These are phyloP conservation scores for Crax fasciolata DNA, from an alignment of 2,797 vertebrate genomes.

Conservation along the genomic window DNA sequence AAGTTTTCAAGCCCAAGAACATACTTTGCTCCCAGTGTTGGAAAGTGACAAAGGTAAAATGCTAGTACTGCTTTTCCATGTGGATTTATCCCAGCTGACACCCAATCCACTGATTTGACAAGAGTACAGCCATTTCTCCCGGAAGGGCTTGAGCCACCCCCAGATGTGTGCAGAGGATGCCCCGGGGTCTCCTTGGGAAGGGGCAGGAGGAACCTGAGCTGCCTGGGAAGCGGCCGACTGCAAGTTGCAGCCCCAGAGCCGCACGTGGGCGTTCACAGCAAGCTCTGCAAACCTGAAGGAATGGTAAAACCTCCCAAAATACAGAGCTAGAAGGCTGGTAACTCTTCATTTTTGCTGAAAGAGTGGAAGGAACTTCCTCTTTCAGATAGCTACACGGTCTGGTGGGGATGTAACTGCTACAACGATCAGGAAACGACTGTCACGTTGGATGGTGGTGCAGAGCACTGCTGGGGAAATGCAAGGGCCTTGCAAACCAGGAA, in stretches of 20 bases:
- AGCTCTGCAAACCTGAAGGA: not conserved
- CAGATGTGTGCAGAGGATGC: rapidly evolving
- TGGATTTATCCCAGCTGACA: not conserved
- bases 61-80: not conserved
- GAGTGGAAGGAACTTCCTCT: conserved; percentile 36
- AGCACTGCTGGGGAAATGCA: not conserved
- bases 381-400: not conserved
- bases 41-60: conserved; percentile 7
- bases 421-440: not conserved
- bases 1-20: conserved; percentile 1
- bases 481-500: not conserved
- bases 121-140: not conserved
- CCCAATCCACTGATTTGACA: not conserved
- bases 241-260: not conserved
- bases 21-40: not conserved
- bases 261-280: rapidly evolving
- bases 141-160: not conserved
- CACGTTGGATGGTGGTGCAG: not conserved
- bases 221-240: rapidly evolving
- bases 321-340: not conserved
- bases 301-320: not conserved
- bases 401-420: conserved; percentile 2
- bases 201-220: not conserved
- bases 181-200: not conserved
- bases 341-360: not conserved